Conservation (phyloP, 2,797 vertebrate genomes). For the Sphenopsis melanotis region DNA sequence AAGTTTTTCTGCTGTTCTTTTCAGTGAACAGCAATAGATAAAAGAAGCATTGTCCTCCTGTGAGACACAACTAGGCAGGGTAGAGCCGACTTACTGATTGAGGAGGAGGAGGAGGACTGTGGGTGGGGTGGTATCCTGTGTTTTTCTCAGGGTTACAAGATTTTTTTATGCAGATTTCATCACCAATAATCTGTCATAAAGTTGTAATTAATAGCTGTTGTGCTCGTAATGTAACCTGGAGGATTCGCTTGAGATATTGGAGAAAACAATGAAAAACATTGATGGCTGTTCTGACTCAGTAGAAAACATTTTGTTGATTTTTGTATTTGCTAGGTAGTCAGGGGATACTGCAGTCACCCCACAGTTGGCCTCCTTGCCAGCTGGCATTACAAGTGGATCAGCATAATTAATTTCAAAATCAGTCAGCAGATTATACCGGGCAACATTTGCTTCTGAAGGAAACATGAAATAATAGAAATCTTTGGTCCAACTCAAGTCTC, state of each 20-base stretch:
- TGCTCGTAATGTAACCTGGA: background rate
- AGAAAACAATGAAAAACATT: background rate
- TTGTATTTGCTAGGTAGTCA: conserved; percentile 47
- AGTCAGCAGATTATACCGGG: background rate
- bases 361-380: background rate
- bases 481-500: background rate
- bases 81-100: background rate
- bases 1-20: background rate
- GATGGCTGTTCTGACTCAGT: background rate
- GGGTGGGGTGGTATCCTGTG: background rate
- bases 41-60: background rate
- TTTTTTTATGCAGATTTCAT: background rate
- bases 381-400: background rate
- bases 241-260: background rate
- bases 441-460: background rate
- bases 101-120: background rate
- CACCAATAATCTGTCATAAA: background rate
- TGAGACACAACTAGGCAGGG: background rate
- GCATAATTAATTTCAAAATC: conserved; percentile 45
- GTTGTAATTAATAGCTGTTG: background rate
- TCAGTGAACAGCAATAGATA: background rate
- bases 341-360: conserved; percentile 9
- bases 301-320: conserved; percentile 32
- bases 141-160: background rate
- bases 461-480: background rate